These are phyloP conservation scores for Equus przewalskii DNA, from an alignment of 2,113 vertebrate species.

Conservation along the genomic window DNA sequence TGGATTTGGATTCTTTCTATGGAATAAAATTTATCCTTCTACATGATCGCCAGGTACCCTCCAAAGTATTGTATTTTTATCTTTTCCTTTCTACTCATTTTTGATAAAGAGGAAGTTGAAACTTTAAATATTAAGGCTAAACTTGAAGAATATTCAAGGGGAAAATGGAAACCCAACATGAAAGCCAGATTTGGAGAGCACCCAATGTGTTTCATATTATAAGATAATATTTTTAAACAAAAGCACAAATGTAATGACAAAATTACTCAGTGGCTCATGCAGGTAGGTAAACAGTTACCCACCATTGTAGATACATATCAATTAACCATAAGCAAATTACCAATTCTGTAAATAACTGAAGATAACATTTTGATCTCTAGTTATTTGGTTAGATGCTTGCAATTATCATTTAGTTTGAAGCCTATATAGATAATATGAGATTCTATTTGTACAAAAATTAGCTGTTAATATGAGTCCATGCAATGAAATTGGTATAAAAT, in stretches of 20 bases:
- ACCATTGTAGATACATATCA: background rate
- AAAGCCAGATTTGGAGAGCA: background rate
- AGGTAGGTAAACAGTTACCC: background rate
- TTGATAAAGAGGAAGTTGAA: background rate
- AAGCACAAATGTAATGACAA: background rate
- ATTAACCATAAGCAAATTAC: background rate
- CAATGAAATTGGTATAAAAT: conserved; percentile 5
- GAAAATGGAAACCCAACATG: background rate
- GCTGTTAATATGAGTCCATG: background rate
- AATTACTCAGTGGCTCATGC: background rate
- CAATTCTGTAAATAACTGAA: conserved; percentile 5
- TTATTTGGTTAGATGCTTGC: background rate
- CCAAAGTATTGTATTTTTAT: conserved; percentile 1
- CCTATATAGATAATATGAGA: background rate
- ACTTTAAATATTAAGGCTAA: background rate
- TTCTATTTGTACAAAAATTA: conserved; percentile 1
- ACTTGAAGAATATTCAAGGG: background rate
- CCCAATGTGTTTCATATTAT: background rate
- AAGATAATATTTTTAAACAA: background rate
- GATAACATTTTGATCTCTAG: background rate
- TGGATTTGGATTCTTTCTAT: conserved; percentile 36
- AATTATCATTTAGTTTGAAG: background rate
- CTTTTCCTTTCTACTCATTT: background rate
- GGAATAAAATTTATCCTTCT: conserved; percentile 1
- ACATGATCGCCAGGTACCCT: background rate